Evolutionary conservation across 2,888 invertebrate genomes (phyloP).

Genomic region (Drosophila vallismaia): DNA sequence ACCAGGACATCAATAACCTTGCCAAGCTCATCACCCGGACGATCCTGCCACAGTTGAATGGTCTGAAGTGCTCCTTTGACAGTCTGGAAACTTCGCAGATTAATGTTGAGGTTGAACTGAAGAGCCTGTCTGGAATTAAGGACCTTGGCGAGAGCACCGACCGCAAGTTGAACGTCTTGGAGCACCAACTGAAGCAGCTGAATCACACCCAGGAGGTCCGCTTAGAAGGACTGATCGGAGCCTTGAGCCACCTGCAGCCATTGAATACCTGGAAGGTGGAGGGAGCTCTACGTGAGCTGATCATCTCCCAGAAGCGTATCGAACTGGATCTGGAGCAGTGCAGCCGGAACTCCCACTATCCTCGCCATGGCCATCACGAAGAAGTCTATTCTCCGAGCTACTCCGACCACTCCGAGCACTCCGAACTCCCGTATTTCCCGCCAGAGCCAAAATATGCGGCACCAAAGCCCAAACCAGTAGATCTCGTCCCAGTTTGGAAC

Average conservation of each 20-base stretch:
- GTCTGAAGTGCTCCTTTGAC: conserved; percentile 59
- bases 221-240: conserved; percentile 32
- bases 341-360: conserved; percentile 7
- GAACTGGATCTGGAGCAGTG: conserved; percentile 62
- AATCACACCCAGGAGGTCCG: conserved; percentile 55
- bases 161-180: conserved; percentile 34
- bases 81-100: conserved; percentile 65
- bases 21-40: conserved; percentile 62
- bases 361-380: conserved; percentile 1
- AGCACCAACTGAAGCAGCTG: conserved; percentile 42
- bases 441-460: neutral
- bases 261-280: conserved; percentile 60
- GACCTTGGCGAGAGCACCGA: conserved; percentile 47
- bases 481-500: conserved; percentile 44
- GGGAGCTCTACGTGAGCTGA: conserved; percentile 55
- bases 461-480: conserved; percentile 18
- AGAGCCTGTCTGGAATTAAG: conserved; percentile 45
- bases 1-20: conserved; percentile 49
- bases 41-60: conserved; percentile 58
- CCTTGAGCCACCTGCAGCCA: conserved; percentile 49
- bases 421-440: neutral
- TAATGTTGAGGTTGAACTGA: conserved; percentile 62
- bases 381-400: conserved; percentile 13
- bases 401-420: neutral
- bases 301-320: conserved; percentile 65